Base-by-base conservation (phyloP, 2,888 invertebrate species). In the Alentia gelatinosa region DNA sequence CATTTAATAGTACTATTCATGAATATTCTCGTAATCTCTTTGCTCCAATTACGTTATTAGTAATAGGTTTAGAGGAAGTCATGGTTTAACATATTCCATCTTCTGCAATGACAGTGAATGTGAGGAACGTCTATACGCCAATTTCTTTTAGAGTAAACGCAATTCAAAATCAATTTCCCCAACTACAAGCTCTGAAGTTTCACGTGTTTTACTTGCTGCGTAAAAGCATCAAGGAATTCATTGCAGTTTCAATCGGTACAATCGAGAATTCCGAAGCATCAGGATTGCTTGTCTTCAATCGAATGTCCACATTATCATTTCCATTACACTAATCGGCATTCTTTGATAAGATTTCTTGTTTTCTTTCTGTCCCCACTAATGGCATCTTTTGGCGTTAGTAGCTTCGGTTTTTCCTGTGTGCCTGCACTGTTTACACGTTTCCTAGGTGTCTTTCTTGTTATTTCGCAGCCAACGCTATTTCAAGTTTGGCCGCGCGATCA, bases 251-350 rank as follows among this genome's bases (percentile, higher is more conserved):
- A 30, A 68, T 68, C 68, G 12, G 68, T 26, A 26, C 68, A 68
- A 68, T 68, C 68, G 30, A 30, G 33, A 30, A 68, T 68, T 26
- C 30, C 12, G 12, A 12, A 1, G 68, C 3, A 9, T n/a, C 56
- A 56, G 56, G 56, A n/a, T n/a, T n/a, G 56, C 56, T 56, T 56
- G 56, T n/a, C 56, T 56, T 56, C 56, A 19, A 56, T 19, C 56
- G 56, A 56, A 56, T n/a, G n/a, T 56, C 56, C 68, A 30, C 68
- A 68, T 68, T 68, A 79, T n/a, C 79, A 79, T 79, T 79, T 79
- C 39, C 79, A 79, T 79, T 39, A 79, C 79, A 79, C 79, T 37
- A 39, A 35, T 37, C 79, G 39, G 35, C 37, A 37, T 39, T 35
- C 79, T 79, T 79, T 79, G 79, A 79, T 79, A 39, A 39, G 79